Evolutionary conservation across 2,888 invertebrate genomes (phyloP).

Genomic region (Diogma glabrata): DNA sequence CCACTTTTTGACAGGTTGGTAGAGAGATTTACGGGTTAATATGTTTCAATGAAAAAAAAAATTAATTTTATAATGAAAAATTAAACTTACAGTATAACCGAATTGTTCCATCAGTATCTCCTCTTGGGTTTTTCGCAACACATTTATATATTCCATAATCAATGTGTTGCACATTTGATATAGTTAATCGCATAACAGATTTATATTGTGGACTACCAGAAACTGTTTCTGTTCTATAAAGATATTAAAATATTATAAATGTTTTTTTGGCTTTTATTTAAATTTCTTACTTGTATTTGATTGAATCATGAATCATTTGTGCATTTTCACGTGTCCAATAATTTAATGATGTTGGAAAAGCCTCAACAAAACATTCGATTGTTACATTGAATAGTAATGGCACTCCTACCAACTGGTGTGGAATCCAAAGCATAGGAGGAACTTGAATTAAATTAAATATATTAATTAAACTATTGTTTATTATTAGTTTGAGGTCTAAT

Average conservation of each 20-base stretch:
- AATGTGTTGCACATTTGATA: conserved; percentile 59
- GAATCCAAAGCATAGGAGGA: conserved; percentile 85
- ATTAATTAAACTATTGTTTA: too few species aligned
- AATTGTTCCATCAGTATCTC: conserved; percentile 82
- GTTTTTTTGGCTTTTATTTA: background rate
- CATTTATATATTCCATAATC: conserved; percentile 86
- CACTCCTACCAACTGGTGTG: conserved; percentile 80
- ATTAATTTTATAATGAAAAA: too few species aligned
- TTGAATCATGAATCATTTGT: conserved; percentile 77
- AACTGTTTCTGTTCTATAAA: conserved; percentile 45
- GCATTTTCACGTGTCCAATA: conserved; percentile 84
- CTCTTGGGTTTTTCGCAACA: conserved; percentile 73
- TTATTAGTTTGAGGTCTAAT: too few species aligned
- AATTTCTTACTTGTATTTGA: conserved; percentile 55
- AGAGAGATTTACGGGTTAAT: too few species aligned
- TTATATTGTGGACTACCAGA: conserved; percentile 63
- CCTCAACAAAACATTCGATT: conserved; percentile 82
- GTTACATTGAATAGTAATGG: conserved; percentile 74
- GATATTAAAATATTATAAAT: background rate
- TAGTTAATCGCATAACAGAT: conserved; percentile 76
- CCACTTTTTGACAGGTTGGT: too few species aligned
- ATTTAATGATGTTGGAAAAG: conserved; percentile 83
- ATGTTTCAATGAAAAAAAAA: too few species aligned
- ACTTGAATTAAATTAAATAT: conserved; percentile 40
- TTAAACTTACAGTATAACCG: conserved; percentile 70